Evolutionary conservation across 92 coral and sea anemone species (phyloP), one percentile per base, ranked within the genome.

Genomic region (Umimayanthus chanpuru): DNA sequence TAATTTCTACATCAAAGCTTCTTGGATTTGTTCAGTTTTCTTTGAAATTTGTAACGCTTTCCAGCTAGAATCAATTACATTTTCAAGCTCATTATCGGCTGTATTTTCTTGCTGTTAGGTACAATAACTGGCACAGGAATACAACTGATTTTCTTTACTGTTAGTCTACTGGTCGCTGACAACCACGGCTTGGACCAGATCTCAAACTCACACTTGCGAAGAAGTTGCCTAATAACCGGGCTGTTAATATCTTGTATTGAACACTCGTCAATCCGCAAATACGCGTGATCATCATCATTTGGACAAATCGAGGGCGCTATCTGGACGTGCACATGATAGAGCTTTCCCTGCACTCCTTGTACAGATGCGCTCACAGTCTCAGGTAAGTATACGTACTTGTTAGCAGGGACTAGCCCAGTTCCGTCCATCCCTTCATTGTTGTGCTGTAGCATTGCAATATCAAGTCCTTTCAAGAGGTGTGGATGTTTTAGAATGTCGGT

Each of bases 161-260:
- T 83, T 2, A 83, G 87, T 49, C 78, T 61, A 26, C 44, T 83
- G 41, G 78, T 26, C 5, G 23, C 14, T 5, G 76, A 47, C 29
- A 83, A 25, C 87, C 87, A 83, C 0, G 87, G 87, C n/a, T 79
- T 29, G 7, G 87, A 68, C 87, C 87, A 70, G 29, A 83, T 70
- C 87, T 83, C 78, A 83, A 83, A 70, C 66, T 83, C 87, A 32
- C 87, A 83, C n/a, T 83, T 83, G 36, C 87, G 87, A 70, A 83
- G 71, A 43, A 83, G 65, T 30, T 43, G 6, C 64, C 67, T 70
- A 28, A 83, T 50, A 16, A 28, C 39, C 6, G 61, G 58, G 7
- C 87, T 83, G 67, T 68, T 47, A 14, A 83, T 83, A 23, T 83
- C 87, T 36, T 83, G 87, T 38, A 83, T 65, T 2, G 87, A 83